These are phyloP conservation scores for Drosophila eohydei DNA, from an alignment of 2,888 invertebrate species.

Conservation along the genomic window DNA sequence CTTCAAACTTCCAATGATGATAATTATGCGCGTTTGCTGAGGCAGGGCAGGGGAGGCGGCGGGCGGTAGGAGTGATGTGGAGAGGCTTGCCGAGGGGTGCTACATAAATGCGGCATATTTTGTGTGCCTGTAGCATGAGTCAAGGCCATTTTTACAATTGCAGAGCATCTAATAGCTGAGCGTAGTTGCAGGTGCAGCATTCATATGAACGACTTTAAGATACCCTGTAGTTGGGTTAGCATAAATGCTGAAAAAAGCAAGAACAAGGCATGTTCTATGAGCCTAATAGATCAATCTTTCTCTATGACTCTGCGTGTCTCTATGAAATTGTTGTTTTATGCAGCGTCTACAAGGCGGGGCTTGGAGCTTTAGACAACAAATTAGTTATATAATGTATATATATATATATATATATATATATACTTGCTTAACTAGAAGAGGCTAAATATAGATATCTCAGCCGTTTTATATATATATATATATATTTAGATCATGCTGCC, in stretches of 20 bases:
- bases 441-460: neutral
- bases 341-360: no score
- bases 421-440: neutral
- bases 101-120: slow-evolving; percentile 5
- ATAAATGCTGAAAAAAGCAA: no score
- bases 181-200: neutral
- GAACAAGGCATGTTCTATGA: no score
- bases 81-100: neutral
- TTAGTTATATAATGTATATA: neutral
- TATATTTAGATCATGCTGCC: neutral
- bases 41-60: neutral
- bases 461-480: neutral
- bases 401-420: neutral
- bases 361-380: neutral
- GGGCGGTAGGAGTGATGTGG: neutral
- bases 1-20: slow-evolving; percentile 57
- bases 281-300: neutral
- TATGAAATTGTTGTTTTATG: neutral
- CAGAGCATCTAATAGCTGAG: neutral
- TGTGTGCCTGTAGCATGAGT: slow-evolving; percentile 21
- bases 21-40: slow-evolving; percentile 23
- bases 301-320: neutral
- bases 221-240: neutral
- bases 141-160: slow-evolving; percentile 44
- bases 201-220: neutral